These are phyloP conservation scores for Rhinoraja longicauda DNA, from an alignment of 2,797 vertebrate species.

Conservation along the genomic window DNA sequence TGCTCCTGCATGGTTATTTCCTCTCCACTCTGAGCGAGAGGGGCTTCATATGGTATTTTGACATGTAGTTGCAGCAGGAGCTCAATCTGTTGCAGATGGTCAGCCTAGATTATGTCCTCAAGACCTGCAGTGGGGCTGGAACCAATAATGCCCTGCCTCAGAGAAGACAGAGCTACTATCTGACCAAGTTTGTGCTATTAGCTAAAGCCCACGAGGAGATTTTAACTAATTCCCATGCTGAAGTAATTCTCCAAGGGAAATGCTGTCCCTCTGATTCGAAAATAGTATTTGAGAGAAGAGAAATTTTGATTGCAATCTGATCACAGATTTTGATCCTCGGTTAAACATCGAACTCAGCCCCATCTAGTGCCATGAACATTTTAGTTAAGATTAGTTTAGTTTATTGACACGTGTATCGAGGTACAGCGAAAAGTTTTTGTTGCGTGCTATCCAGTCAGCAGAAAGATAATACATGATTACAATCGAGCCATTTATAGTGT, in stretches of 20 bases:
- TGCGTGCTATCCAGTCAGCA: too few species aligned
- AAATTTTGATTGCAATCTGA: neutral
- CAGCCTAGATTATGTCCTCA: neutral
- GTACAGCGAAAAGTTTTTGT: too few species aligned
- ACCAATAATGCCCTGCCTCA: neutral
- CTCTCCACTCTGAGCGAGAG: neutral
- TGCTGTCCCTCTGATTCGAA: neutral
- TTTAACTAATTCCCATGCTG: neutral
- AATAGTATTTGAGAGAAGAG: neutral
- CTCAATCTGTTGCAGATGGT: neutral
- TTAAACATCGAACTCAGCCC: neutral
- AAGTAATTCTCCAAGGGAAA: neutral
- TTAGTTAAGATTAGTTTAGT: too few species aligned
- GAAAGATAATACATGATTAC: too few species aligned
- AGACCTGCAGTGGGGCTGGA: neutral
- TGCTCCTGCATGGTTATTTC: neutral
- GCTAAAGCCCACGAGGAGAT: neutral
- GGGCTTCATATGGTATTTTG: neutral
- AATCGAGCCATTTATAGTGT: too few species aligned
- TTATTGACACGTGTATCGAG: too few species aligned
- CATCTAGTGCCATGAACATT: too few species aligned
- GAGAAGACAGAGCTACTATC: neutral
- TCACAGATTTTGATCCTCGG: neutral
- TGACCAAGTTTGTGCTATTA: neutral
- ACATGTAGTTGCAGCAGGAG: neutral